Percentiles rank a stretch among this genome's conserved stretches.
These are phyloP conservation scores for Arnoldichthys spilopterus DNA, from an alignment of 2,797 vertebrate genomes.

Conservation along the genomic window DNA sequence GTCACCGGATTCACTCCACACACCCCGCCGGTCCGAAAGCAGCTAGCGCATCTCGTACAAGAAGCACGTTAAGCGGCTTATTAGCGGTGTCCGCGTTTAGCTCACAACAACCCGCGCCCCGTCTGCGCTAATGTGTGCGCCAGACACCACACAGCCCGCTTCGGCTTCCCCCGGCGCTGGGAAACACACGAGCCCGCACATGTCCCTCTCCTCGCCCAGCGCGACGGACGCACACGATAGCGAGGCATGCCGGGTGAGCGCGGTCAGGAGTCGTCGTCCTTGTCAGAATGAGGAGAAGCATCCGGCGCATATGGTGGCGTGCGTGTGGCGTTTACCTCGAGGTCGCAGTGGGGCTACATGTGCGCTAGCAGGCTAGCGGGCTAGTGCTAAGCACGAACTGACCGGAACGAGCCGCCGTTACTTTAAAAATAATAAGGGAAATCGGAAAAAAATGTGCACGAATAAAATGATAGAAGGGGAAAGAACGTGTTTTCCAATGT, in stretches of 20 bases:
- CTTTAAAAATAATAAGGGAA: too few relatives aligned
- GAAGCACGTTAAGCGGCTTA: slow-evolving; percentile 47
- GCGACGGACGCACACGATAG: too few relatives aligned
- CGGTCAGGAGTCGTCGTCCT: too few relatives aligned
- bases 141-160: background rate
- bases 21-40: slow-evolving; percentile 14
- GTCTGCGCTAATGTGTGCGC: background rate
- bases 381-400: slow-evolving; percentile 9
- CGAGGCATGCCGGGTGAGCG: too few relatives aligned
- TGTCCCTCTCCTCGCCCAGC: background rate
- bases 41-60: background rate
- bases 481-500: too few relatives aligned
- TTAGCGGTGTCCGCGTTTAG: slow-evolving; percentile 34
- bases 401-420: too few relatives aligned
- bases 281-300: background rate
- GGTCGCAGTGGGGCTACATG: slow-evolving; percentile 28
- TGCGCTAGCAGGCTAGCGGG: slow-evolving; percentile 47
- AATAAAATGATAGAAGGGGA: too few relatives aligned
- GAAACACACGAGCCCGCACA: background rate
- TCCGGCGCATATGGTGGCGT: slow-evolving; percentile 16
- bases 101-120: slow-evolving; percentile 18
- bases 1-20: slow-evolving; percentile 49
- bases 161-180: background rate
- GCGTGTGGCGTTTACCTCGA: background rate
- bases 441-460: too few relatives aligned